Evolutionary conservation across 2,113 vertebrate genomes (phyloP).

Genomic region (Cynopterus brachyotis): DNA sequence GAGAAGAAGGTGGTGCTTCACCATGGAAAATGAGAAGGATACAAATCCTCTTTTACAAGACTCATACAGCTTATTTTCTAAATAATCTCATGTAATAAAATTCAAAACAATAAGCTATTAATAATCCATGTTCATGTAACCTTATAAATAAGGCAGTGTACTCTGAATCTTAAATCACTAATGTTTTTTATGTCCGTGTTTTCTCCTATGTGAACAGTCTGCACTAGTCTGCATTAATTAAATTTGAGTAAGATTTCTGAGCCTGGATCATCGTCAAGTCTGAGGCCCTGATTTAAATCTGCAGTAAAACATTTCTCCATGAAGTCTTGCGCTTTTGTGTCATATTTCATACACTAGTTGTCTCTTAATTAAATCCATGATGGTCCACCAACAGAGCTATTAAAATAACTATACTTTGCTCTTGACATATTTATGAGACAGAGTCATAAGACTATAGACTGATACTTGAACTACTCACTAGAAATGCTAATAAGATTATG

Average conservation of each 20-base stretch:
- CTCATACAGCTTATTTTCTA: slow-evolving; percentile 67
- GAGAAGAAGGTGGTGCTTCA: slow-evolving; percentile 11
- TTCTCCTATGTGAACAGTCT: slow-evolving; percentile 75
- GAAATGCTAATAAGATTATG: slow-evolving; percentile 89
- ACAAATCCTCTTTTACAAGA: slow-evolving; percentile 72
- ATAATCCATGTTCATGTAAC: slow-evolving; percentile 72
- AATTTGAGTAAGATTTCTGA: slow-evolving; percentile 83
- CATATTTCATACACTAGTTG: slow-evolving; percentile 89
- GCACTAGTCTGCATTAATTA: slow-evolving; percentile 84
- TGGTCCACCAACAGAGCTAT: slow-evolving; percentile 89
- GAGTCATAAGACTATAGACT: slow-evolving; percentile 86
- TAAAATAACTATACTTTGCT: slow-evolving; percentile 89
- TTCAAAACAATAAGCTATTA: slow-evolving; percentile 77
- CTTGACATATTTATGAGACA: slow-evolving; percentile 89
- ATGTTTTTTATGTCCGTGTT: slow-evolving; percentile 76
- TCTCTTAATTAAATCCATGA: slow-evolving; percentile 90
- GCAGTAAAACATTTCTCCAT: slow-evolving; percentile 88
- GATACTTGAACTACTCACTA: slow-evolving; percentile 86
- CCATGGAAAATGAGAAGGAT: neutral
- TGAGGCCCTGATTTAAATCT: slow-evolving; percentile 85
- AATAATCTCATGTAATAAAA: slow-evolving; percentile 79
- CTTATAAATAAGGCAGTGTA: slow-evolving; percentile 82
- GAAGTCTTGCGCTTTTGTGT: slow-evolving; percentile 86
- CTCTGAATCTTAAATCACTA: slow-evolving; percentile 81
- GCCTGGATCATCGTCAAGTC: slow-evolving; percentile 83